Base-by-base conservation (phyloP, 2,797 vertebrate genomes). In the Holocentrus rufus region DNA sequence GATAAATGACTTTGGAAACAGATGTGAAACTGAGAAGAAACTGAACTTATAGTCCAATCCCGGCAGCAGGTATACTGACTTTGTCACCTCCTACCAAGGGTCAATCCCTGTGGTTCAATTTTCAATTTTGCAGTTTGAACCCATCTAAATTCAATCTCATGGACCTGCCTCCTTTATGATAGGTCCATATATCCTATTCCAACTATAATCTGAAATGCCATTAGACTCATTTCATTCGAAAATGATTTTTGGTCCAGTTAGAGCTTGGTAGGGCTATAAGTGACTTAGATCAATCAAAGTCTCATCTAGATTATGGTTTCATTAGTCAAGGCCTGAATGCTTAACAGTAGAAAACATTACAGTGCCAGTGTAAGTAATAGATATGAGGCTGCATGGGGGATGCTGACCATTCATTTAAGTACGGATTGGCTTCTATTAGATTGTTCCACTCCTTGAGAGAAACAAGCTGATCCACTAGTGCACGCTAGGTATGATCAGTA, bases 61-160 rank as follows among this genome's bases (percentile, higher is more conserved):
- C 67, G 25, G 58, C 34, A 23, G 74, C 42, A 39, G 54, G 56
- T 34, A n/a, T n/a, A 44, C 72, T 25, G 58, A 64, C 14, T 13
- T 52, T 79, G 57, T 76, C 44, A 31, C 58, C 58, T 74, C 55
- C 74, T 22, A 67, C 80, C 60, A 60, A 72, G 66, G 85, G 75
- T 93, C 83, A 13, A 88, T 91, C 88, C 79, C 81, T 74, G 75
- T n/a, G 60, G 85, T 91, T 90, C 81, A 89, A 88, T 93, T 93
- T 93, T 86, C 90, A 90, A 91, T 93, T 92, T 92, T 89, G 85
- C 85, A 85, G 49, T 87, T 88, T 83, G 74, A 91, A 87, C 84
- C 82, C 81, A 89, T 92, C 84, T 80, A 66, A 72, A 74, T 82
- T 85, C 88, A 91, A 90, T 93, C 85, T 90, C 74, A 80, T 74